Evolutionary conservation across 1,140 invertebrate genomes (phyloP).

Genomic region (Drosophila mauritiana): DNA sequence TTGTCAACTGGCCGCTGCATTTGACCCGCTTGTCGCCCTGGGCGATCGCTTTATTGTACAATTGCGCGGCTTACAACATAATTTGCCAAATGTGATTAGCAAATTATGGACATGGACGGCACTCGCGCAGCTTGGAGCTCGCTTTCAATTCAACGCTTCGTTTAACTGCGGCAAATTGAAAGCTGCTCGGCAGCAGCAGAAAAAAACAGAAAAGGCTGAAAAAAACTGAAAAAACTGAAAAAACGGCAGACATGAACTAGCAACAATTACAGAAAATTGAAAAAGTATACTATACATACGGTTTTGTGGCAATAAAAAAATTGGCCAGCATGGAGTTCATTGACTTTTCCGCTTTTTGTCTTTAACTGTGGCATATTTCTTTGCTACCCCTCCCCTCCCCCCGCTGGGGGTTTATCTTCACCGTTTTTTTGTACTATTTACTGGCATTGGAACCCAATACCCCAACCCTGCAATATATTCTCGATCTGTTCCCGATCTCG

Average conservation of each 20-base stretch:
- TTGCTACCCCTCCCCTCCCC: no score
- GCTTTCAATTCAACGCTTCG: constrained; percentile 82
- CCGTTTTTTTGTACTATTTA: constrained; percentile 9
- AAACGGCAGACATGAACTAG: constrained; percentile 33
- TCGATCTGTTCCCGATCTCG: constrained; percentile 21
- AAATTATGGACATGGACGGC: constrained; percentile 62
- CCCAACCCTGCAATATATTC: no score
- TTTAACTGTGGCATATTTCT: constrained; percentile 34
- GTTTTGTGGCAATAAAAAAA: constrained; percentile 71
- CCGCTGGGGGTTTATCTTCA: background rate
- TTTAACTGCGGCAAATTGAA: constrained; percentile 80
- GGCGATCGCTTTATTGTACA: constrained; percentile 68
- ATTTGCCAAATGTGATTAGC: constrained; percentile 82
- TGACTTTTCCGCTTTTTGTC: constrained; percentile 53
- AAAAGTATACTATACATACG: constrained; percentile 52
- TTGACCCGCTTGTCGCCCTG: constrained; percentile 28
- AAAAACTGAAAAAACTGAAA: background rate
- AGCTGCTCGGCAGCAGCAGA: constrained; percentile 32
- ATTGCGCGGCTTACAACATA: constrained; percentile 76
- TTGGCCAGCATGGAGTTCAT: constrained; percentile 65
- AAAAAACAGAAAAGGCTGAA: no score
- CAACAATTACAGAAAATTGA: constrained; percentile 76
- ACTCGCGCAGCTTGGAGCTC: constrained; percentile 20
- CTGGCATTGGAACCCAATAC: constrained; percentile 17
- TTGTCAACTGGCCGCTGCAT: constrained; percentile 61